Base-by-base conservation (phyloP, 2,888 invertebrate species). In the Aricia artaxerxes region DNA sequence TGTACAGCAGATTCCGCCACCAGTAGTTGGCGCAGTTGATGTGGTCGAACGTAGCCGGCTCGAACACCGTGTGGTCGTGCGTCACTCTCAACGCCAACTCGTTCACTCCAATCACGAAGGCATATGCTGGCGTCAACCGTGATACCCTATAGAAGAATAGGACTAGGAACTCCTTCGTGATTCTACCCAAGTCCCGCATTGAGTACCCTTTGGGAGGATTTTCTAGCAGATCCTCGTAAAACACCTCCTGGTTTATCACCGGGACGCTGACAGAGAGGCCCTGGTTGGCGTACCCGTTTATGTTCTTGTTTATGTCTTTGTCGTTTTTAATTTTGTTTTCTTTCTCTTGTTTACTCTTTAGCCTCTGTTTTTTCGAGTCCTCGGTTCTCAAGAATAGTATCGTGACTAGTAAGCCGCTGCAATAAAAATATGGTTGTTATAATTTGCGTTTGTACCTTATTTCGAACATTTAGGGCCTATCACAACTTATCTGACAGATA, bases 1-100 rank as follows among this genome's bases (percentile, higher is more conserved):
- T 96, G 87, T 97, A 97, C 24, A 97, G 92, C n/a, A 97, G 95
- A 86, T 98, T 97, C 80, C 97, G 94, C 97, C 97, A 98, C 97
- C 97, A 98, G 88, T 95, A 97, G 82, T 95, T 95, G 78, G 96
- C 96, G 87, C 97, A 97, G n/a, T 96, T 97, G 77, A 96, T 89
- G 83, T 97, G 96, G 87, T 97, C 97, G 79, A 95, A 94, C 35
- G 97, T 95, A 0, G 96, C 96, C 0, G 97, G 96, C 82, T 97
- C 96, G 85, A 97, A 97, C 2, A 97, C 96, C 0, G 97, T 96
- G 82, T 95, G 95, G 85, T 96, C 96, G 84, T 97, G 96, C 5
- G 96, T 95, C 93, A 97, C 97, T 80, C 96, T 94, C 84, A 97
- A 92, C 0, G 97, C 95, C 60, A 98, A 91, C 86, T 97, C 97